A percentile compares a stretch with the other conserved stretches of the same genome.
Evolutionary conservation across 2,113 vertebrate genomes (phyloP).

Genomic region (Microcebus griseorufus): DNA sequence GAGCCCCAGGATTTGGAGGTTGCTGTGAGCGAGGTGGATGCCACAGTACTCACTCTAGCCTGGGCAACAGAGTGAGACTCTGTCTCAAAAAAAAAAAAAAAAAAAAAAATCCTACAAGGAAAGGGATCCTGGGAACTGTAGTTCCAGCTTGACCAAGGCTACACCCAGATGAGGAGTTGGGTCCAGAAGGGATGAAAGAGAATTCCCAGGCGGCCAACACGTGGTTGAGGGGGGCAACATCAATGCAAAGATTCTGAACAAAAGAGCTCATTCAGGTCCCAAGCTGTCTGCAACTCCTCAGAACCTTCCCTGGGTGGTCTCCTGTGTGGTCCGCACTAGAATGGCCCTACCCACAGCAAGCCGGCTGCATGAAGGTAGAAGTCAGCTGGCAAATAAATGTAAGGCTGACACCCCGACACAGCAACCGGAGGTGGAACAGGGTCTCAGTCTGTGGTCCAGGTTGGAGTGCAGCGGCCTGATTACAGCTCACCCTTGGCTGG

Average conservation of each 20-base stretch:
- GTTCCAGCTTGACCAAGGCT: neutral
- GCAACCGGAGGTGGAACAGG: neutral
- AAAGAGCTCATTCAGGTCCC: neutral
- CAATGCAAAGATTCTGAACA: neutral
- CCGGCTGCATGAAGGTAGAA: neutral
- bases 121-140: neutral
- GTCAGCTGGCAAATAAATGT: neutral
- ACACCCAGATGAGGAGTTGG: neutral
- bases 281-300: neutral
- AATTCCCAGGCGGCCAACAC: neutral
- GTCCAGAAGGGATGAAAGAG: neutral
- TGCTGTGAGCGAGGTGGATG: no score
- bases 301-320: neutral
- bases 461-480: no score
- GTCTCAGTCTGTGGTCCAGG: no score
- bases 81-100: no score
- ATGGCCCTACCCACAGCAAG: neutral
- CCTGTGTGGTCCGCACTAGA: neutral
- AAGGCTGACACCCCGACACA: neutral
- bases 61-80: no score
- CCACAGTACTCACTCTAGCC: no score
- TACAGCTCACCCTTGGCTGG: no score
- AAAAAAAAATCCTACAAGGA: no score
- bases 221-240: neutral
- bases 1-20: no score